Conservation (phyloP, 2,797 vertebrate genomes). For the Coccyzus lansbergi region DNA sequence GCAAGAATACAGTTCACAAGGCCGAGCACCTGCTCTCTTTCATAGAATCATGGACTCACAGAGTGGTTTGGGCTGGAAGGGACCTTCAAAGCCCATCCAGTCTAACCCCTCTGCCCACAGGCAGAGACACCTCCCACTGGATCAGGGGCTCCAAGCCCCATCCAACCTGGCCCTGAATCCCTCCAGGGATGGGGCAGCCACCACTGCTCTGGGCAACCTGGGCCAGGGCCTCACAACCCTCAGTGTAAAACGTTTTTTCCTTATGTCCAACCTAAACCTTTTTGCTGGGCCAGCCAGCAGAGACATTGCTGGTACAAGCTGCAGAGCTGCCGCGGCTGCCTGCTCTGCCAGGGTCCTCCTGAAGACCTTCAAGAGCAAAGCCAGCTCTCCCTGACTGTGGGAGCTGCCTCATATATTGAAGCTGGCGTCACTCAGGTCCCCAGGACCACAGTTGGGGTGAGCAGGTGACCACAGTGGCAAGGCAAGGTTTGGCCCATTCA, state of each 20-base stretch:
- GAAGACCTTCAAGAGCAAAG: background rate
- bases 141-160: no score
- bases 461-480: rapidly evolving
- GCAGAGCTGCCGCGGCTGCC: rapidly evolving
- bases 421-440: background rate
- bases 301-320: rapidly evolving
- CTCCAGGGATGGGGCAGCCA: no score
- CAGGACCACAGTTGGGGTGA: rapidly evolving
- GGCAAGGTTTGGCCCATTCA: background rate
- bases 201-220: no score
- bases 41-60: background rate
- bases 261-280: background rate
- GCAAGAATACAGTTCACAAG: background rate
- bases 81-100: background rate
- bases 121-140: no score
- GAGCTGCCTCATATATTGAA: background rate
- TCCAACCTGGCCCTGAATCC: no score
- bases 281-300: no score
- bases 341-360: background rate
- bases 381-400: rapidly evolving
- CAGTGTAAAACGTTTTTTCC: rapidly evolving
- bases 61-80: background rate
- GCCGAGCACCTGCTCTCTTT: background rate
- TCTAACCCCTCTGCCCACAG: no score
- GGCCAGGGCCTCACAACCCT: background rate